These are phyloP conservation scores for Napeogenes sylphis DNA, from an alignment of 2,888 invertebrate species.

Conservation along the genomic window DNA sequence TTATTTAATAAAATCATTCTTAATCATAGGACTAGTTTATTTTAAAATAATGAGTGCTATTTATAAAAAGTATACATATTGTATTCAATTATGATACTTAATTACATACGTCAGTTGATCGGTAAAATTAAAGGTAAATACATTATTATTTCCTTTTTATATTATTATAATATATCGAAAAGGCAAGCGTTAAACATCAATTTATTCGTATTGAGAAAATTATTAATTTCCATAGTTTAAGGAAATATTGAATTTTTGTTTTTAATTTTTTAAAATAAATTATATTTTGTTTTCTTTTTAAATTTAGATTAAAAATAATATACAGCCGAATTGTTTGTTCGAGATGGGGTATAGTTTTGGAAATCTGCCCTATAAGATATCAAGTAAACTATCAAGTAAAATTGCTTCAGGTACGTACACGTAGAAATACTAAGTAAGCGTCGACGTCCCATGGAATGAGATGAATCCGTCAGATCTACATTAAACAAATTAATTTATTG, in stretches of 20 bases:
- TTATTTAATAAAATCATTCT: slow-evolving; percentile 34
- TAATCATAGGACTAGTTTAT: slow-evolving; percentile 53
- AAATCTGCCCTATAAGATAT: slow-evolving; percentile 40
- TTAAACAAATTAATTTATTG: slow-evolving; percentile 9
- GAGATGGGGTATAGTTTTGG: slow-evolving; percentile 22
- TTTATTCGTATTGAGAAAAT: too few species aligned
- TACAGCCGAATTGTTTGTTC: slow-evolving; percentile 7
- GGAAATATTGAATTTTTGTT: too few species aligned
- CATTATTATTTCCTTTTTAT: too few species aligned
- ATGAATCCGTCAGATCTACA: slow-evolving; percentile 23
- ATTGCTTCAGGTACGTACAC: slow-evolving; percentile 67
- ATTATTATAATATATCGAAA: too few species aligned
- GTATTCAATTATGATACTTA: too few species aligned
- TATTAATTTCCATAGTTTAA: too few species aligned
- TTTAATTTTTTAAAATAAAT: not conserved
- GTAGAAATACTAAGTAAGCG: slow-evolving; percentile 51
- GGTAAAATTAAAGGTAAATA: too few species aligned
- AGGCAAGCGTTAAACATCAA: too few species aligned
- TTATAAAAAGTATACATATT: too few species aligned
- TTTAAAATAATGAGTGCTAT: not conserved
- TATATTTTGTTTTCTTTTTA: not conserved
- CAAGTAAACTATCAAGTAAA: slow-evolving; percentile 50
- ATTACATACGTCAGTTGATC: too few species aligned
- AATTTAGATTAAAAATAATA: not conserved
- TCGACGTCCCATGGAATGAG: slow-evolving; percentile 56